phyloP scores from a whole-genome alignment of 1,140 invertebrate genomes.

The Leptinotarsa lineolata region DNA sequence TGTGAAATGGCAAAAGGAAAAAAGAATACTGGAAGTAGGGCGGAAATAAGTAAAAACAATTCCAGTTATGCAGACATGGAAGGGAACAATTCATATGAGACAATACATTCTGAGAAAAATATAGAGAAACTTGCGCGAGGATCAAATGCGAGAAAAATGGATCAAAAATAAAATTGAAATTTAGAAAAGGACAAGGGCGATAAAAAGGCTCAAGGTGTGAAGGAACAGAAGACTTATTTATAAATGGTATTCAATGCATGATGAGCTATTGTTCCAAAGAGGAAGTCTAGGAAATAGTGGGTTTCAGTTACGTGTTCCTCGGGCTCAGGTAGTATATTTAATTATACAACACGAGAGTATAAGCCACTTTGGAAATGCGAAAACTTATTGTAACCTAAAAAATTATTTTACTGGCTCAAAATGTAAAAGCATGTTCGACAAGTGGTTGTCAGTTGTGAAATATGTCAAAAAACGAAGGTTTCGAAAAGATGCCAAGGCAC shows the following conservation, averaged over 20 bases:
- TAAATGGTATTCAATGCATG: not conserved
- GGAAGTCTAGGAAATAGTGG: not conserved
- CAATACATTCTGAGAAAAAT: too few relatives aligned
- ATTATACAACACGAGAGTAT: not conserved
- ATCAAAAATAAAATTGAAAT: conserved; percentile 7
- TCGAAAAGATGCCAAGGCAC: not conserved
- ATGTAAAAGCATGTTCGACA: conserved; percentile 10
- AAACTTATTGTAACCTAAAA: conserved; percentile 7
- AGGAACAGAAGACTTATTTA: not conserved
- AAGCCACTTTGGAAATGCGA: conserved; percentile 16
- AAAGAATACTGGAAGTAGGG: too few relatives aligned
- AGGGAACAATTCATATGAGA: too few relatives aligned
- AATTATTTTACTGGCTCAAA: conserved; percentile 14
- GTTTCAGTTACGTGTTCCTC: not conserved
- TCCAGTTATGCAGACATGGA: too few relatives aligned
- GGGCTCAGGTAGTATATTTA: not conserved
- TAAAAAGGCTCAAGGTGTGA: not conserved
- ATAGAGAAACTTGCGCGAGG: not conserved
- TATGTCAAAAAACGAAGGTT: conserved; percentile 25
- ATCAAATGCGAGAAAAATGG: not conserved
- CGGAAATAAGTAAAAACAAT: too few relatives aligned
- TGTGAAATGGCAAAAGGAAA: too few relatives aligned
- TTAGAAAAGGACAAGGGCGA: not conserved
- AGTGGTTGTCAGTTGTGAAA: conserved; percentile 9
- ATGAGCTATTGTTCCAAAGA: not conserved